Conservation (phyloP, 1,140 invertebrate species). For the Whitmania pigra region DNA sequence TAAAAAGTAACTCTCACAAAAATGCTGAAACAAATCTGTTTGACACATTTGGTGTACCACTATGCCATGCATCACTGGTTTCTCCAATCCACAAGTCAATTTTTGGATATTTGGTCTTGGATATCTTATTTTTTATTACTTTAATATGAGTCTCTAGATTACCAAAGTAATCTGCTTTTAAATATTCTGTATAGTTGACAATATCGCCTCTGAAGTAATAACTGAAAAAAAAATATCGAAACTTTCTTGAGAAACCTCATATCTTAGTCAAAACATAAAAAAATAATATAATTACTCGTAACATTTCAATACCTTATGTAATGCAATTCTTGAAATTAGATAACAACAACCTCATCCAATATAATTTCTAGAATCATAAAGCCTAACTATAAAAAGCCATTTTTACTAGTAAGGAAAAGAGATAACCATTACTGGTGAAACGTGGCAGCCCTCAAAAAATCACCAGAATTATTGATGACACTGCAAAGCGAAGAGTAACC, state of each 20-base stretch:
- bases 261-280: not conserved
- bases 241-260: not conserved
- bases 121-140: not conserved
- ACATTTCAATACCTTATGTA: too few species aligned
- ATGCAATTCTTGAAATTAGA: too few species aligned
- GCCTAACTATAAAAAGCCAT: too few species aligned
- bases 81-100: conserved; percentile 17
- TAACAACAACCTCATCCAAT: too few species aligned
- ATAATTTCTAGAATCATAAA: too few species aligned
- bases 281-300: too few species aligned
- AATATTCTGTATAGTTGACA: conserved; percentile 15
- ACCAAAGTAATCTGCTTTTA: conserved; percentile 20
- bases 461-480: conserved; percentile 3
- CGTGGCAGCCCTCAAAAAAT: conserved; percentile 11
- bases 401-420: too few species aligned
- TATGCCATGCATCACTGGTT: conserved; percentile 20
- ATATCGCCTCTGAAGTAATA: conserved; percentile 21
- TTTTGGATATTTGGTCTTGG: conserved; percentile 4
- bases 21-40: conserved; percentile 20
- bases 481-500: not conserved
- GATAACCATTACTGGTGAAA: conserved; percentile 16
- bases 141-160: conserved; percentile 10
- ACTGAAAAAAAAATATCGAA: not conserved
- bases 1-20: conserved; percentile 3
- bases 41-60: conserved; percentile 12